Base-by-base conservation (phyloP, 2,797 vertebrate genomes). In the Coreius guichenoti region DNA sequence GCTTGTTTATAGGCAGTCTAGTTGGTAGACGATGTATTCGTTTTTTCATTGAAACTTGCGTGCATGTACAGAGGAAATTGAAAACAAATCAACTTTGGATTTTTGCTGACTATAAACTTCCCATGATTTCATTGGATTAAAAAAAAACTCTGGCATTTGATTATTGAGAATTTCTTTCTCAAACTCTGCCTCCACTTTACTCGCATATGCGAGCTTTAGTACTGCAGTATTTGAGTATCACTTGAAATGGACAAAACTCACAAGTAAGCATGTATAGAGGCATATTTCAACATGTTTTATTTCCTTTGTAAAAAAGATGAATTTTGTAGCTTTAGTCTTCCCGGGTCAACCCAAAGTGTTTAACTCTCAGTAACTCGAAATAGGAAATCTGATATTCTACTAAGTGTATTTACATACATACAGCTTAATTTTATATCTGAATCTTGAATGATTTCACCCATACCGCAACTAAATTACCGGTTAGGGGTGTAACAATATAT, bases 1-100 rank as follows among this genome's bases (percentile, higher is more conserved):
- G 54, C 67, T 81, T 56, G 47, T 70, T 70, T 54, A 81, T 49
- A 69, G 31, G 8, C 31, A 81, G 80, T 26, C 47, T 81, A 70
- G 69, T 70, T 70, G 65, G 65, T 49, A 81, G 21, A 81, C 12
- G 17, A 68, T 51, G 21, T n/a, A 0, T 79, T 26, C 3, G 19
- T 70, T 39, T 45, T 73, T 76, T 29, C 43, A 58, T 31, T 26
- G 3, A 73, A 61, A 45, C n/a, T 56, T 43, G n/a, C 14, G 19
- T 58, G 47, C 36, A 56, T 54, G n/a, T 45, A 21, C 31, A 26
- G 14, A 81, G 11, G 36, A 58, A 72, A 56, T 70, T 26, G 26
- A 26, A 5, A 73, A 61, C 54, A 58, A 72, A 73, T 31, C 26
- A 61, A 61, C 26, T 29, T 39, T 8, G 5, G 45, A 36, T 67